Base-by-base conservation (phyloP, 2,797 vertebrate genomes). In the Cuniculus paca region DNA sequence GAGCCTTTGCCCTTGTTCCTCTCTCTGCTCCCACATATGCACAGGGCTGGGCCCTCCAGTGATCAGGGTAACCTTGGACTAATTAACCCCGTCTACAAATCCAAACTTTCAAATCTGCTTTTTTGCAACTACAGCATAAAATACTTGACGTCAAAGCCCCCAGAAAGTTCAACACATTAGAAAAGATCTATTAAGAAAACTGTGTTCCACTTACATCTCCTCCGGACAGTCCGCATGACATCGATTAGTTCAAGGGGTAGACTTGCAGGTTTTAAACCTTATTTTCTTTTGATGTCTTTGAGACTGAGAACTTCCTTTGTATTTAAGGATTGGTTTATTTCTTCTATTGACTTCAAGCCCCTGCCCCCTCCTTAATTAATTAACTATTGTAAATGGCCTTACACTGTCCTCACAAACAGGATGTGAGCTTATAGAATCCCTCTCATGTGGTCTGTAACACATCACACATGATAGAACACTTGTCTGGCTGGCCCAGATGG, bases 241-340 rank as follows among this genome's bases (percentile, higher is more conserved):
- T 4, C 52, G 52, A 58, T 54, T 63, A 22, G 36, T 45, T 17
- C 8, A 80, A 80, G 45, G 45, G 52, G 19, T 20, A 36, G 63
- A 83, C 39, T 42, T 50, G 50, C 61, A 26, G 24, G 16, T 65
- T 82, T 81, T 80, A 45, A 63, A 48, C 24, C 88, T 85, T 74
- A 31, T 68, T 97, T 91, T 89, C 52, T 65, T 91, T 90, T 60
- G 70, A 77, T 91, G 14, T 87, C 81, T 88, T 93, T 39, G 28
- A 94, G 96, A 95, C 79, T 79, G 65, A 74, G 77, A 58, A 50
- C 17, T 61, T 90, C 61, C 77, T 93, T 91, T 92, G 7, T 74
- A 42, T 34, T 78, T 92, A 24, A 48, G 31, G 22, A 75, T 63
- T 79, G 26, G 50, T 91, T 88, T 91, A 26, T 93, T 60, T 80